A percentile compares a stretch with the other conserved stretches of the same genome.
Evolutionary conservation across 2,113 vertebrate species (phyloP).

Genomic region (Platanista minor): DNA sequence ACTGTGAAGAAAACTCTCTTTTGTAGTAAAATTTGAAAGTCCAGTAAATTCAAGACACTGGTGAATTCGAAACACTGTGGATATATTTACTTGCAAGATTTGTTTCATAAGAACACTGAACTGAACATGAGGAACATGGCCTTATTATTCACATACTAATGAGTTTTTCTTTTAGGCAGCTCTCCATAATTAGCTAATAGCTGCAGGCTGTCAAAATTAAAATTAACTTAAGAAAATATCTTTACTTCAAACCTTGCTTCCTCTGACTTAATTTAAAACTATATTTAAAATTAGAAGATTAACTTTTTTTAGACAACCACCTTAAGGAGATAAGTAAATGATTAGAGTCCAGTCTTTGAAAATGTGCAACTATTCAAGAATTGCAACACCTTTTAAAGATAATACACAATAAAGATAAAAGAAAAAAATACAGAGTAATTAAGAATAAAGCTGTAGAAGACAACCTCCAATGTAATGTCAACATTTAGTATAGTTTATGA

Average conservation of each 20-base stretch:
- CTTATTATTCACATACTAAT: constrained; percentile 45
- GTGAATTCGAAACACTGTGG: background rate
- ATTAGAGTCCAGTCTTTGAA: background rate
- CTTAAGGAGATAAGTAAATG: constrained; percentile 5
- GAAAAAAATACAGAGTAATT: background rate
- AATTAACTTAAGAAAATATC: constrained; percentile 73
- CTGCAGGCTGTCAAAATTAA: constrained; percentile 64
- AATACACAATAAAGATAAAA: background rate
- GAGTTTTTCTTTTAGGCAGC: constrained; percentile 63
- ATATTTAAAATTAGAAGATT: constrained; percentile 40
- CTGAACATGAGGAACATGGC: constrained; percentile 1
- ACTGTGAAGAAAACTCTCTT: background rate
- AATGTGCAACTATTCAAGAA: background rate
- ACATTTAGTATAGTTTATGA: background rate
- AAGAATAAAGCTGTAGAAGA: background rate
- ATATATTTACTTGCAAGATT: constrained; percentile 6
- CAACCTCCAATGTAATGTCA: background rate
- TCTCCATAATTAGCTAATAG: constrained; percentile 71
- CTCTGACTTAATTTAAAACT: constrained; percentile 43
- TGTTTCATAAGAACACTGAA: background rate
- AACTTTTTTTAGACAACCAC: constrained; percentile 13
- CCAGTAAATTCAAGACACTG: background rate
- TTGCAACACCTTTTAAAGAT: background rate
- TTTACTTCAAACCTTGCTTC: constrained; percentile 52
- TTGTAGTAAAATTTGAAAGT: background rate